Conservation (phyloP, 2,797 vertebrate species). For the Gymnoscopelus microlampas region DNA sequence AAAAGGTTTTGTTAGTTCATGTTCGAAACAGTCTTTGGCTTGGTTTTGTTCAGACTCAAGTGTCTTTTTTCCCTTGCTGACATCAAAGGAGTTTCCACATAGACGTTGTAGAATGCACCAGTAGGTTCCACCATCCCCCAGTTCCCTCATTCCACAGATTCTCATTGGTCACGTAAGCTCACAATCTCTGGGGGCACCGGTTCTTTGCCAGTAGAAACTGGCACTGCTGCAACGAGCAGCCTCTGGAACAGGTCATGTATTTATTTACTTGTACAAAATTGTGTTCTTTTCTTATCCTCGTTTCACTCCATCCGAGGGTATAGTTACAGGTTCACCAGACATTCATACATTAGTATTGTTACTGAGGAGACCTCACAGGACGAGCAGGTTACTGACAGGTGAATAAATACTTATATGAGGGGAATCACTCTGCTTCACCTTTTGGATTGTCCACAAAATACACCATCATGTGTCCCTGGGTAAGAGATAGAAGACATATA, state of each 20-base stretch:
- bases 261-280: conserved; percentile 23
- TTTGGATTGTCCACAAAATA: conserved; percentile 50
- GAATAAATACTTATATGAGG: conserved; percentile 65
- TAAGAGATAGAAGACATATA: not conserved
- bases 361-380: conserved; percentile 67
- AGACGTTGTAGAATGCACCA: conserved; percentile 58
- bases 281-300: conserved; percentile 17
- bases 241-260: conserved; percentile 27
- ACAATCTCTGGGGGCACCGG: conserved; percentile 24
- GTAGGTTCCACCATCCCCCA: conserved; percentile 52
- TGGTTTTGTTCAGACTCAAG: conserved; percentile 28
- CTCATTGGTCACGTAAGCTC: conserved; percentile 5
- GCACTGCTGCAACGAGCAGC: conserved; percentile 14
- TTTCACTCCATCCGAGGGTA: conserved; percentile 40
- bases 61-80: conserved; percentile 55
- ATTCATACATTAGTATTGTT: conserved; percentile 78
- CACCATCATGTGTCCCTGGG: conserved; percentile 47
- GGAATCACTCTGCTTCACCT: conserved; percentile 53
- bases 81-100: conserved; percentile 54
- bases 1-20: conserved; percentile 8
- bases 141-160: conserved; percentile 34
- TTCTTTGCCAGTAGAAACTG: conserved; percentile 19
- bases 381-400: conserved; percentile 67
- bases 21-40: not conserved
- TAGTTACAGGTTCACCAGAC: conserved; percentile 64